phyloP scores from a whole-genome alignment of 2,888 invertebrate genomes.

The Ophion costatus region DNA sequence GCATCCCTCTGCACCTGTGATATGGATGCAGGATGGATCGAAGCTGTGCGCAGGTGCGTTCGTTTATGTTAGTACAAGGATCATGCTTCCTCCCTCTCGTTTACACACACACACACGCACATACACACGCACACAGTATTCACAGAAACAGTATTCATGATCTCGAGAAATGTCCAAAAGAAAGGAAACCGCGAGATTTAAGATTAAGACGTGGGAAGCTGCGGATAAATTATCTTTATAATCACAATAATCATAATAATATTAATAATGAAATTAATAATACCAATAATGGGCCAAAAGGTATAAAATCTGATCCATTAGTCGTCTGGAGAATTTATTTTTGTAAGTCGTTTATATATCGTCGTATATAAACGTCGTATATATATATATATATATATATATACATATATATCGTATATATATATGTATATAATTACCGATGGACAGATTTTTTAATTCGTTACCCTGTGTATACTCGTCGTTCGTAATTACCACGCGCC shows the following conservation, averaged over 20 bases:
- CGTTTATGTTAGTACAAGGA: slow-evolving; percentile 7
- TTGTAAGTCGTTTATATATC: no score
- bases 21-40: slow-evolving; percentile 15
- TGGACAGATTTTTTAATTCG: neutral
- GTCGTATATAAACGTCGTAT: no score
- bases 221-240: neutral
- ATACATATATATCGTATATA: no score
- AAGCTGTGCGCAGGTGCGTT: slow-evolving; percentile 48
- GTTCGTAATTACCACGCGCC: slow-evolving; percentile 56
- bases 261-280: no score
- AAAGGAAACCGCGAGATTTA: slow-evolving; percentile 36
- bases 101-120: no score
- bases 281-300: no score
- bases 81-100: neutral
- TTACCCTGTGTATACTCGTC: slow-evolving; percentile 15
- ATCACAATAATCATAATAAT: no score
- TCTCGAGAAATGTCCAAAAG: neutral
- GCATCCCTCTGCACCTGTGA: slow-evolving; percentile 32
- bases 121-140: no score
- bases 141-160: neutral
- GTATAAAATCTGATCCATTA: no score
- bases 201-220: slow-evolving; percentile 1
- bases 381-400: no score
- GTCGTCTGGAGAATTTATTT: no score
- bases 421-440: no score